A percentile compares a stretch with the other conserved stretches of the same genome.
Evolutionary conservation across 2,113 vertebrate genomes (phyloP).

Genomic region (Sula dactylatra): DNA sequence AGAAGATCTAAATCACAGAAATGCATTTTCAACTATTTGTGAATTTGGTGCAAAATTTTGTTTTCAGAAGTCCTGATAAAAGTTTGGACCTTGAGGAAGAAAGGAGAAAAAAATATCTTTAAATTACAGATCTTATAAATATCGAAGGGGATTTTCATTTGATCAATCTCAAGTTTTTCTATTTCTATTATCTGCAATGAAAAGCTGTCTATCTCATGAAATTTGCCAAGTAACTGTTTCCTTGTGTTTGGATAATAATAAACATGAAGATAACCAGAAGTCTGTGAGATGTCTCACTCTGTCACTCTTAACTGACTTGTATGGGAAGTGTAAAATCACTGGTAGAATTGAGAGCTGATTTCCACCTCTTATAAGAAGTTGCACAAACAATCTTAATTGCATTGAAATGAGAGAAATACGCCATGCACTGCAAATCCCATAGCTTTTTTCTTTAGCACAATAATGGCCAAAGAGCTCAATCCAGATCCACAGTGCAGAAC

Average conservation of each 20-base stretch:
- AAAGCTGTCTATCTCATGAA: neutral
- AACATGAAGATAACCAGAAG: neutral
- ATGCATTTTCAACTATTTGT: neutral
- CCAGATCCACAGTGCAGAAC: neutral
- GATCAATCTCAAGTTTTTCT: neutral
- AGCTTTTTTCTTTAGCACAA: neutral
- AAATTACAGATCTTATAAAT: neutral
- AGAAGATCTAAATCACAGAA: neutral
- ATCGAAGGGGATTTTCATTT: neutral
- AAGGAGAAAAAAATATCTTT: neutral
- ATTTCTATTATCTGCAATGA: neutral
- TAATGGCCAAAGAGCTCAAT: neutral
- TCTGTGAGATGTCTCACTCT: neutral
- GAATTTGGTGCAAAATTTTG: neutral
- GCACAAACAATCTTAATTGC: neutral
- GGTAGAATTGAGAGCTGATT: neutral
- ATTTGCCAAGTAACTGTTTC: neutral
- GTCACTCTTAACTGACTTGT: neutral
- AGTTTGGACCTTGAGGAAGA: neutral
- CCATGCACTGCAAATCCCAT: neutral
- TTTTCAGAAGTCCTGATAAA: neutral
- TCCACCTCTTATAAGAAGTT: neutral
- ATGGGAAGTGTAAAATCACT: neutral
- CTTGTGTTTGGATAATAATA: neutral
- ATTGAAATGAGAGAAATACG: neutral